A percentile compares a stretch with the other conserved stretches of the same genome.
phyloP scores from a whole-genome alignment of 2,797 vertebrate genomes.

The Cyprinodon diabolis region DNA sequence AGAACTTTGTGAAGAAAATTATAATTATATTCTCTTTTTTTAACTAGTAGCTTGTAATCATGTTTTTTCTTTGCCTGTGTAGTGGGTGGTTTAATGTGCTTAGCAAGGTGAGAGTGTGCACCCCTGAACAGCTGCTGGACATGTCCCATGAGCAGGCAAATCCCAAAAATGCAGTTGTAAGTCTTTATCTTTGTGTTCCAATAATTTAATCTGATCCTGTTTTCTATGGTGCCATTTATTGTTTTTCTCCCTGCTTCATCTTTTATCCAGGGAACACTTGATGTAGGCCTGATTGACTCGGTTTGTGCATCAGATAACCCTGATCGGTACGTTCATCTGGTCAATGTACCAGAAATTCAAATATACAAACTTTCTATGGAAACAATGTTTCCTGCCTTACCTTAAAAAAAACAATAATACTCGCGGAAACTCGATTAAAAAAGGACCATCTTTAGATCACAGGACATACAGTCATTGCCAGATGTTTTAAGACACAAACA shows the following conservation, averaged over 20 bases:
- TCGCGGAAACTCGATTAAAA: neutral
- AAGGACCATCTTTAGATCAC: neutral
- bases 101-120: slow-evolving; percentile 84
- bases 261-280: slow-evolving; percentile 82
- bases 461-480: neutral
- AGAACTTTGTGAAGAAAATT: neutral
- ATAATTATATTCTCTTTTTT: rapidly evolving
- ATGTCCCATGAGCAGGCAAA: slow-evolving; percentile 90
- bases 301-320: slow-evolving; percentile 89
- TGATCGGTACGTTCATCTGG: slow-evolving; percentile 78
- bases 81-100: slow-evolving; percentile 88
- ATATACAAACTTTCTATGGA: neutral
- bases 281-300: slow-evolving; percentile 87
- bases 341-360: neutral
- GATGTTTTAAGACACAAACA: neutral
- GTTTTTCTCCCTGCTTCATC: neutral
- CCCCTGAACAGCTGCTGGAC: slow-evolving; percentile 85
- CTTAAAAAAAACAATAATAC: neutral
- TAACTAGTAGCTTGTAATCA: neutral
- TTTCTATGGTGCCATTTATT: neutral
- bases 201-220: neutral
- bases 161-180: slow-evolving; percentile 89
- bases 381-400: neutral
- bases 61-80: slow-evolving; percentile 23
- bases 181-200: slow-evolving; percentile 34